Base-by-base conservation (phyloP, 2,888 invertebrate species). In the Caenorhabditis doughertyi region DNA sequence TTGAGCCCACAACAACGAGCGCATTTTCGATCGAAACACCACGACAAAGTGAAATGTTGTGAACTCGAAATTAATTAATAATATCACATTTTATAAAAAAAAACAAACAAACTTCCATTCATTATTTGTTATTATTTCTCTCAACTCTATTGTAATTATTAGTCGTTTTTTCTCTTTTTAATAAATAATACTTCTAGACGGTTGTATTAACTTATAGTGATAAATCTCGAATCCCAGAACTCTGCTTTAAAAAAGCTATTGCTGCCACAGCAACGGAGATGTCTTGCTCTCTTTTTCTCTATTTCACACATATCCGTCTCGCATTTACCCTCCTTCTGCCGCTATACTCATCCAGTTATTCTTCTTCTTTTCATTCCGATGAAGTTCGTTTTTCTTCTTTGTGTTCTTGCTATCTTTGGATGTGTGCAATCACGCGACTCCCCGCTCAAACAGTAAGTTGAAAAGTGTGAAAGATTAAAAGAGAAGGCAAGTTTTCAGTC, bases 21-120 rank as follows among this genome's bases (percentile, higher is more conserved):
- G 83, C 87, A 49, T 85, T 84, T 72, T 76, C 87, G 44, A 85
- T 87, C 49, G 87, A 87, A 83, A 87, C 71, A 23, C 85, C 87
- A 55, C 80, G 81, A 65, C 86, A 84, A 55, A 86, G 86, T 53
- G 84, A 83, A 68, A 85, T 85, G 85, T 81, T 85, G 55, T 85
- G 71, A 84, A 9, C 13, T 18, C 39, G 27, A 29, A 49, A 39
- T 51, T 44, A 44, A 29, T 55, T 58, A 60, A 44, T 79, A 53
- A 55, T 70, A 39, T 42, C 8, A 49, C 13, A 21, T 51, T 25
- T 51, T 51, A 47, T 29, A n/a, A 11, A 35, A 3, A 47, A 25
- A 25, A 18, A 18, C 18, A 42, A 42, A 42, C 25, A 49, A 42
- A 35, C 8, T 76, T 49, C 21, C 55, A 44, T 49, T 49, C 49